Evolutionary conservation across 2,113 vertebrate genomes (phyloP), one percentile per base, ranked within the genome.

Genomic region (Ploceus nigricollis): DNA sequence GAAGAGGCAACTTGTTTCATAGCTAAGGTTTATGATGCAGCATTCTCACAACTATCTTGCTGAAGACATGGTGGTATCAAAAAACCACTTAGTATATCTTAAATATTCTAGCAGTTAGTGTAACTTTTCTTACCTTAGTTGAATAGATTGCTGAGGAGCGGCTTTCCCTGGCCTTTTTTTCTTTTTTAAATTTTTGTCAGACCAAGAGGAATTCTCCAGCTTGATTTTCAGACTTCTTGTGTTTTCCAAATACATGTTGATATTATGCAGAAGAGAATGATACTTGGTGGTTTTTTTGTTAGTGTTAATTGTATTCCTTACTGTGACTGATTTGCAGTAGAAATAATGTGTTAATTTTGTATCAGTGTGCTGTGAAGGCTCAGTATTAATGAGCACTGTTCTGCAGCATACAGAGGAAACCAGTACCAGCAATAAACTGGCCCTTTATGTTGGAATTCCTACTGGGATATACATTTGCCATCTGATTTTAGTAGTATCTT

Each of bases 21-120:
- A 25, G 47, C 35, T 85, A 1, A 45, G 21, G 22, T 61, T 89
- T 22, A 5, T 39, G 33, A 14, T 33, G 45, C 33, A 61, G 3
- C 4, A 2, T 79, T 56, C 63, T 73, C 10, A 14, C 21, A 66
- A 0, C 22, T 37, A 0, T 22, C 45, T 76, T 35, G 22, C 25
- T 80, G 50, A 65, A 83, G 65, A 40, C 8, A 0, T 4, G 11
- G 25, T 50, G 27, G 25, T 51, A 12, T 25, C 56, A 75, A 40
- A 86, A 82, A 68, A 13, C 0, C 40, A 66, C 33, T 6, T 33
- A 3, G 8, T 31, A 1, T 33, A 20, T 90, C 31, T 83, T 77
- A 6, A 27, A 12, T 85, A 44, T 89, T 83, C 14, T 27, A 56
- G n/a, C 15, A 40, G 20, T 47, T 54, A 11, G 27, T 65, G 31